Percentiles rank a stretch among this genome's conserved stretches.
Evolutionary conservation across 2,888 invertebrate genomes (phyloP).

Genomic region (Netelia virgata): DNA sequence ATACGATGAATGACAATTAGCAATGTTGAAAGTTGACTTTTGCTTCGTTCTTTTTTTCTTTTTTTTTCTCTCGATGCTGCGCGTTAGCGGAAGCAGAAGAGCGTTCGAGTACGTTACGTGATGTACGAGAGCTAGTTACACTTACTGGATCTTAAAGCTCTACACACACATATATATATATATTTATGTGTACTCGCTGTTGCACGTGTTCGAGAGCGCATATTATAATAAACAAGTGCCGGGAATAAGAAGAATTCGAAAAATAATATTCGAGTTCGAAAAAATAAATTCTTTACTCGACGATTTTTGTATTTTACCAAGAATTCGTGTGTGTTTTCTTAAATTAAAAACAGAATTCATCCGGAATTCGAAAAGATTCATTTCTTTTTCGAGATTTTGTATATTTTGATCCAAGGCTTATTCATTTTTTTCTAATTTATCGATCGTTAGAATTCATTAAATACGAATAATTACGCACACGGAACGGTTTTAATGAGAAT

Average conservation of each 20-base stretch:
- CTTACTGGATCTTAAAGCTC: conserved; percentile 30
- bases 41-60: too few species aligned
- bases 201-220: conserved; percentile 9
- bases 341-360: too few species aligned
- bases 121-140: conserved; percentile 50
- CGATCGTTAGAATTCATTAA: too few species aligned
- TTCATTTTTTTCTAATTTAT: too few species aligned
- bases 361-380: too few species aligned
- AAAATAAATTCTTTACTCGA: neutral
- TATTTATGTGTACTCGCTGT: neutral
- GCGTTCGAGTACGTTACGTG: conserved; percentile 61
- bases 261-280: conserved; percentile 31
- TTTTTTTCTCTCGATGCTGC: conserved; percentile 29
- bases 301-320: neutral
- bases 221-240: conserved; percentile 1
- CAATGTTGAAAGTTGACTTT: conserved; percentile 56
- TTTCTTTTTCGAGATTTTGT: too few species aligned
- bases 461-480: too few species aligned
- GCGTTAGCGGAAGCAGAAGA: conserved; percentile 56
- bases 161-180: neutral
- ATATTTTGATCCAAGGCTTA: too few species aligned
- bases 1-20: conserved; percentile 3
- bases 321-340: neutral
- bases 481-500: too few species aligned
- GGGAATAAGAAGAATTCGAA: neutral